Percentiles rank a stretch among this genome's conserved stretches.
These are phyloP conservation scores for Aplochiton taeniatus DNA, from an alignment of 2,797 vertebrate species.

Conservation along the genomic window DNA sequence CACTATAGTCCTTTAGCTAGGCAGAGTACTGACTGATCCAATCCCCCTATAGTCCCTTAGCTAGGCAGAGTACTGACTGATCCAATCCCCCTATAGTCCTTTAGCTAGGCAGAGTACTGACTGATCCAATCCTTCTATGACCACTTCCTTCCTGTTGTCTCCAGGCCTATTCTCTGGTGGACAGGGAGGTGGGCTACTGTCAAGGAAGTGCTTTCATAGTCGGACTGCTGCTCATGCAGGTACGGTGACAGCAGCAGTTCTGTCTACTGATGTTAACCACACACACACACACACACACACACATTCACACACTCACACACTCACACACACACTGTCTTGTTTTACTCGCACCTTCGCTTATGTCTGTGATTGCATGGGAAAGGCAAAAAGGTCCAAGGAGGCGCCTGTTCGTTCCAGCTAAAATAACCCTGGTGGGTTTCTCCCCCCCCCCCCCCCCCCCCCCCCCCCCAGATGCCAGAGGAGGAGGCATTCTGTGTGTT, in stretches of 20 bases:
- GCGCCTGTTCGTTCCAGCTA: too few relatives aligned
- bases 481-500: constrained; percentile 99
- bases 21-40: neutral
- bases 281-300: neutral
- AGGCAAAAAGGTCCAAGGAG: too few relatives aligned
- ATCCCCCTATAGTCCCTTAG: constrained; percentile 1
- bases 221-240: constrained; percentile 98
- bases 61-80: neutral
- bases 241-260: constrained; percentile 55
- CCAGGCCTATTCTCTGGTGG: constrained; percentile 97
- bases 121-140: constrained; percentile 2
- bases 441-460: constrained; percentile 13
- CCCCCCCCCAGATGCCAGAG: constrained; percentile 89
- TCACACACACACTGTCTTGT: neutral
- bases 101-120: constrained; percentile 2
- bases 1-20: constrained; percentile 1
- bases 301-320: neutral
- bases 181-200: constrained; percentile 98
- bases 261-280: neutral
- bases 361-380: neutral
- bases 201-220: constrained; percentile 99
- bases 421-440: too few relatives aligned
- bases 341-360: neutral
- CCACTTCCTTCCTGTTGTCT: constrained; percentile 40
- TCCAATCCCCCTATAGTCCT: too few relatives aligned